These are phyloP conservation scores for Pandemis cinnamomeana DNA, from an alignment of 2,888 invertebrate genomes.

Conservation along the genomic window DNA sequence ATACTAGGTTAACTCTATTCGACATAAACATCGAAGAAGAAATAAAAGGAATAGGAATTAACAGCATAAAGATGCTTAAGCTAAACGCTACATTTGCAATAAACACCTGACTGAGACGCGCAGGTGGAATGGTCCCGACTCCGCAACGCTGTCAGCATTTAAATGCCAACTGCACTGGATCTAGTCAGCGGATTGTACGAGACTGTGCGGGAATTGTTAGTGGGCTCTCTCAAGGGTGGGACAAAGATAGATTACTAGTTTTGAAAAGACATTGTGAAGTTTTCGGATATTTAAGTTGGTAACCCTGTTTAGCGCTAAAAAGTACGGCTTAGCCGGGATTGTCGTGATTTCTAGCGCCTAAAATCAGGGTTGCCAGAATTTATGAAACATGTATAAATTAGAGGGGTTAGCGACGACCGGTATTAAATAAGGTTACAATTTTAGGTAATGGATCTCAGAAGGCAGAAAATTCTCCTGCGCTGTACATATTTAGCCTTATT, in stretches of 20 bases:
- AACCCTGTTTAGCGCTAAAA: background rate
- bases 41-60: background rate
- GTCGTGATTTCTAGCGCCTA: background rate
- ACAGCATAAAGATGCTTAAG: background rate
- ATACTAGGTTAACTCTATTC: too few species aligned
- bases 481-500: too few species aligned
- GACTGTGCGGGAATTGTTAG: background rate
- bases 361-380: too few species aligned
- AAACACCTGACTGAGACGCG: background rate
- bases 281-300: too few species aligned
- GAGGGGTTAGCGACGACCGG: too few species aligned
- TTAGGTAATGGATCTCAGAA: too few species aligned
- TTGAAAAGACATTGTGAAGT: too few species aligned
- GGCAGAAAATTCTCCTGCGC: too few species aligned
- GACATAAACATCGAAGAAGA: too few species aligned
- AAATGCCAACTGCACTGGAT: conserved; percentile 4
- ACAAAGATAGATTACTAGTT: background rate
- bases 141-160: background rate
- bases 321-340: conserved; percentile 16
- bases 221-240: background rate
- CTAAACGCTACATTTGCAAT: background rate
- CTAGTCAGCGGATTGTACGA: background rate
- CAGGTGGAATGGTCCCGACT: background rate
- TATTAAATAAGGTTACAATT: too few species aligned
- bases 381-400: too few species aligned